Evolutionary conservation across 2,797 vertebrate species (phyloP).

Genomic region (Acrossocheilus wenchowensis): DNA sequence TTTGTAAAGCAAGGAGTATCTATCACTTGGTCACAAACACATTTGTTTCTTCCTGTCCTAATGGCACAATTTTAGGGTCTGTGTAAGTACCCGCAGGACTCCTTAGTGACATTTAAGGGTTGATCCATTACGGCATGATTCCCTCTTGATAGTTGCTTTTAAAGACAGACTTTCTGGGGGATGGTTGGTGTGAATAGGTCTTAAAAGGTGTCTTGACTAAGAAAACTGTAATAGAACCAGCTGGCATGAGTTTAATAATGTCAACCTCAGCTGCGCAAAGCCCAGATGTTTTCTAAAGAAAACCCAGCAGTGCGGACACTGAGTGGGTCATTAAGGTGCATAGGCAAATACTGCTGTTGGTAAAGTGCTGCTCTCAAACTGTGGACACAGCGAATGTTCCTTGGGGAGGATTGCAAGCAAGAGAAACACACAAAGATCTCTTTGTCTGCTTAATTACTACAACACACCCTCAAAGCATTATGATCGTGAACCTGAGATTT

Average conservation of each 20-base stretch:
- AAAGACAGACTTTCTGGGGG: conserved; percentile 9
- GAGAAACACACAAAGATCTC: conserved; percentile 19
- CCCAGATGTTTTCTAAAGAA: conserved; percentile 39
- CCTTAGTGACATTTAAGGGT: not conserved
- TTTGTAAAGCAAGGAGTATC: not conserved
- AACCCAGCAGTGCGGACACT: not conserved
- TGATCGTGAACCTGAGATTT: conserved; percentile 18
- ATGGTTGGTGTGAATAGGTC: not conserved
- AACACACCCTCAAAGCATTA: conserved; percentile 8
- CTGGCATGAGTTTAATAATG: conserved; percentile 27
- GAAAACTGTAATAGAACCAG: not conserved
- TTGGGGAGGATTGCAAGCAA: conserved; percentile 25
- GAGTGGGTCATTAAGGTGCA: conserved; percentile 41
- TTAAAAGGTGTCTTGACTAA: not conserved
- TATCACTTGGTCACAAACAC: not conserved
- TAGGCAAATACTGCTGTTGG: conserved; percentile 34
- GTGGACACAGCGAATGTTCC: conserved; percentile 41
- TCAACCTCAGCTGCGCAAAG: conserved; percentile 26
- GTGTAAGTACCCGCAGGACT: not conserved
- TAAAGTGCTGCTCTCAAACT: conserved; percentile 36
- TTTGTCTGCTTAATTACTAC: conserved; percentile 33
- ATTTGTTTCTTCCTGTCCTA: not conserved
- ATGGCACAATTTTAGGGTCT: not conserved
- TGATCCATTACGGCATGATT: conserved; percentile 1
- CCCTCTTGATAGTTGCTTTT: not conserved